Base-by-base conservation (phyloP, 2,113 vertebrate species). In the Cheilinus undulatus region DNA sequence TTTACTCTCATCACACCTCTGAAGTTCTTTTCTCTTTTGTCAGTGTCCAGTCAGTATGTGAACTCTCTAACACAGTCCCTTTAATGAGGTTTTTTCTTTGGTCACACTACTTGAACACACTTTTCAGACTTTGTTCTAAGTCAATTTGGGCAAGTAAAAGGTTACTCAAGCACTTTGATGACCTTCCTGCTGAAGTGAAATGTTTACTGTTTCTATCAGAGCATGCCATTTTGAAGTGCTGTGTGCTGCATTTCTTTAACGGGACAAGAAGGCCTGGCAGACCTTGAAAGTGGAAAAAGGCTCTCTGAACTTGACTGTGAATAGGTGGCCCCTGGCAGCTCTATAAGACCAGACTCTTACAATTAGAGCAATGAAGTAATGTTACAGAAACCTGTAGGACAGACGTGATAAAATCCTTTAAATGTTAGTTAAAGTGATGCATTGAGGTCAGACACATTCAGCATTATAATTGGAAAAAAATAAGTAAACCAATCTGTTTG, bases 21-120 rank as follows among this genome's bases (percentile, higher is more conserved):
- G 56, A 80, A 61, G 43, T 42, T 42, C 22, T 48, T 62, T 30
- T 11, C 15, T 50, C 38, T 59, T 46, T 46, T 79, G 20, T 45
- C 23, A 45, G 3, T 62, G 65, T 82, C 70, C 70, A 75, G 59
- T 59, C 57, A 40, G 10, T 34, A 7, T 22, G 6, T 19, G 28
- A 68, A 38, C 26, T n/a, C 50, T 73, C 65, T 34, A 12, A 4
- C 19, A 8, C 7, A 36, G 27, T 28, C 0, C 5, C 40, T 70
- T 67, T 34, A 66, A 66, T 70, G 20, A 60, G 46, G 20, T 27
- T 22, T 11, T 14, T 50, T n/a, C 36, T 53, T 24, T 43, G 48
- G 48, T 23, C 40, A 24, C 13, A 17, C 20, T 45, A 17, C 51
- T 46, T 59, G 45, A 63, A 53, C 2, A 45, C 45, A 43, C 15